Evolutionary conservation across 2,113 vertebrate species (phyloP), one percentile per base, ranked within the genome.

Genomic region (Vanacampus margaritifer): DNA sequence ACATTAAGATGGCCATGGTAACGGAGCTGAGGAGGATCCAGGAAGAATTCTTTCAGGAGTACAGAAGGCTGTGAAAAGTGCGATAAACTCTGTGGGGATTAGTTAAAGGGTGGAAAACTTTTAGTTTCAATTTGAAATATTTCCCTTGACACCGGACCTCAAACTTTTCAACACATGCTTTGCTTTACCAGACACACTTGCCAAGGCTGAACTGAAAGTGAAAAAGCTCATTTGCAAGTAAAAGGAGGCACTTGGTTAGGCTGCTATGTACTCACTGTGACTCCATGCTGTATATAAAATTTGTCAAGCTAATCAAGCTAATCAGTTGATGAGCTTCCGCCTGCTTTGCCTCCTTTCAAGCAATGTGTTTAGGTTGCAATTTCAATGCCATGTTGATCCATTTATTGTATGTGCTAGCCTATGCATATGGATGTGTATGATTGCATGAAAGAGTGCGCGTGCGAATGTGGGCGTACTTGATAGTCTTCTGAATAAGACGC

Each of bases 271-370:
- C 19, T 51, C 48, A 73, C 61, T 68, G 58, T 75, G 70, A 71
- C 76, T 71, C 51, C 69, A 58, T 50, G 56, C 61, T 32, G 64
- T 65, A 64, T 78, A 69, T 71, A 79, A 46, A 81, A 81, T 46
- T 73, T 37, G 54, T 76, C 50, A 28, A 51, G 36, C 80, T 79
- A 81, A 84, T 84, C 79, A 84, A 79, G 71, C 71, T 71, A 73
- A 82, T 86, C 82, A 81, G 65, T 68, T 74, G 78, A 83, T 81
- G 76, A 78, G 67, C 82, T 74, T 70, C 72, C 75, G 69, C 57
- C 13, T 13, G 24, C 66, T 65, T 69, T 67, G 54, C 41, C 32
- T 74, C 71, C 37, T 58, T 74, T 64, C 73, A 67, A 85, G 79
- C 83, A 76, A 67, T 48, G 69, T 68, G 74, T 85, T 85, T 79